Base-by-base conservation (phyloP, 92 coral and sea anemone species). In the Porites evermanni region DNA sequence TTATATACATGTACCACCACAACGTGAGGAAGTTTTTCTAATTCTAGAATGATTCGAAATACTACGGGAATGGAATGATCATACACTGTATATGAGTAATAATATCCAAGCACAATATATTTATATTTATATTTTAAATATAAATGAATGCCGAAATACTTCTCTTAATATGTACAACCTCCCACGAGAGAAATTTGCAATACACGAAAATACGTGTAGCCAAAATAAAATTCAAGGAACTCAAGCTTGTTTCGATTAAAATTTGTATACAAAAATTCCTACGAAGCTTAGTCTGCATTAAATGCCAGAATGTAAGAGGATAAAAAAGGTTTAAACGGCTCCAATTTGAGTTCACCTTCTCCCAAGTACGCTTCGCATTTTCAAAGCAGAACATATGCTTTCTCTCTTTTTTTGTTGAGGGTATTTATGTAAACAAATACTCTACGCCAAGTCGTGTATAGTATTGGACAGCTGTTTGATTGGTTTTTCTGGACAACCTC, bases 391-490 rank as follows among this genome's bases (percentile, higher is more conserved):
- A 79, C 47, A 19, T 83, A 13, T 9, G 21, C 8, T 60, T 73
- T 73, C 19, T 2, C 24, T 17, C 21, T 17, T 47, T 82, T 38
- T 78, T 73, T 83, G 23, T 18, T 23, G 64, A 14, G 21, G 47
- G 32, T 72, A 21, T 32, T 61, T 58, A 83, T 83, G 87, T 83
- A 83, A 83, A 83, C 87, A 83, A 83, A 83, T 83, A 74, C 80
- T 73, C 73, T 83, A 50, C 72, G 53, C 73, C 64, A 59, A 83
- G 71, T 74, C 73, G 65, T 50, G 79, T 83, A 59, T 71, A 56
- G 26, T 54, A 83, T 21, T 4, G 17, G 72, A 83, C 87, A 83
- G 80, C 79, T 83, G 87, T 83, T 44, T 52, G 23, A 10, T 21
- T 73, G 63, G 53, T 73, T 44, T 74, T 64, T 75, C 64, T 50